Conservation (phyloP, 2,797 vertebrate species). For the Chiroxiphia lanceolata region DNA sequence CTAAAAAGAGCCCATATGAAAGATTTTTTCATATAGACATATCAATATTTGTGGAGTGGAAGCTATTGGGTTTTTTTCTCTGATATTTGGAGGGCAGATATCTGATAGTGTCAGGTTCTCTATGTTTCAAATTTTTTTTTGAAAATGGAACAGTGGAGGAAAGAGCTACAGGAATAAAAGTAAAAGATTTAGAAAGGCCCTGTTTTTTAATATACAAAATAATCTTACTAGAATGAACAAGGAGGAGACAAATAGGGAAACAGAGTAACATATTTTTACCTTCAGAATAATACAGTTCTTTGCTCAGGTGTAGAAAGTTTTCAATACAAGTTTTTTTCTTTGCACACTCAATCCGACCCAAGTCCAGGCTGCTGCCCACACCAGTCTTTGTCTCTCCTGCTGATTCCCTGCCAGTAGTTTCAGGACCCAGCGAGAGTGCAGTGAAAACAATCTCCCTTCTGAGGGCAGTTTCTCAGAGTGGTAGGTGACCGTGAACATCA, state of each 20-base stretch:
- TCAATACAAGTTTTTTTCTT: not conserved
- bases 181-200: not conserved
- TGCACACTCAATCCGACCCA: not conserved
- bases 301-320: not conserved
- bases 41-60: not conserved
- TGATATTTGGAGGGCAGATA: not conserved
- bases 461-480: not conserved
- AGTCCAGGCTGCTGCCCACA: not conserved
- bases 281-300: not conserved
- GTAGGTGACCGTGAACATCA: accelerated
- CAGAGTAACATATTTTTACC: not conserved
- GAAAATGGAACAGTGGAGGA: not conserved
- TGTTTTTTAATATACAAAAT: not conserved
- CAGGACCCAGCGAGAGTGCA: not conserved
- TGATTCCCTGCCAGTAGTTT: not conserved
- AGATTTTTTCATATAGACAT: not conserved
- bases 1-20: not conserved
- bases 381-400: not conserved
- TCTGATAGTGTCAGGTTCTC: not conserved
- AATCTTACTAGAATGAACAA: not conserved
- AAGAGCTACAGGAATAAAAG: not conserved
- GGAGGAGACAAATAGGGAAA: not conserved
- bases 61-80: not conserved
- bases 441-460: not conserved
- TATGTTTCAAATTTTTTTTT: not conserved